Conservation (phyloP, 2,113 vertebrate species). For the Tragelaphus buxtoni region DNA sequence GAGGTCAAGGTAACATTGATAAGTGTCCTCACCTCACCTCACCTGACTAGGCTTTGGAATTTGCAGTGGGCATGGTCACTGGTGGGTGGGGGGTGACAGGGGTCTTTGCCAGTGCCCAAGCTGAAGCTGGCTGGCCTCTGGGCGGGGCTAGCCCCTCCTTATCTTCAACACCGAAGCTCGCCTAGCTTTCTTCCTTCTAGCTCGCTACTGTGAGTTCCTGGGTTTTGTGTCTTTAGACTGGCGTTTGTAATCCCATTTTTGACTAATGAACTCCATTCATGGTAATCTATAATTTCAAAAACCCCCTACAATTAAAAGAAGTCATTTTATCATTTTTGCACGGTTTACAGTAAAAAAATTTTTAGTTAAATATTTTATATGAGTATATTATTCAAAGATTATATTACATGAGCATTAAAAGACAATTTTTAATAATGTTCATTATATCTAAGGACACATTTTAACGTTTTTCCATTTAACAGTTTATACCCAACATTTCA, state of each 20-base stretch:
- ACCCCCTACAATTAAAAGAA: constrained; percentile 58
- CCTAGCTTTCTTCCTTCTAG: background rate
- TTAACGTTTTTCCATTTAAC: constrained; percentile 52
- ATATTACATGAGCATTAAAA: constrained; percentile 71
- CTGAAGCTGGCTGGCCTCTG: background rate
- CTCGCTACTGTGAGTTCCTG: background rate
- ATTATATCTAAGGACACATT: constrained; percentile 49
- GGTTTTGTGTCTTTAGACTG: background rate
- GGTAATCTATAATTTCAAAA: constrained; percentile 53
- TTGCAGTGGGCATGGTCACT: background rate
- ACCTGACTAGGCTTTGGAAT: background rate
- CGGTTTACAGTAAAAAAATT: constrained; percentile 38
- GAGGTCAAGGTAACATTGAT: background rate
- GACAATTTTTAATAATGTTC: constrained; percentile 62
- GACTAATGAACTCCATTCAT: constrained; percentile 39
- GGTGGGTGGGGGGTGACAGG: background rate
- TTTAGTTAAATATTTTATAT: constrained; percentile 71
- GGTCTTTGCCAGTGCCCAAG: background rate
- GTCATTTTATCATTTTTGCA: constrained; percentile 63
- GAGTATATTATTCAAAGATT: constrained; percentile 65
- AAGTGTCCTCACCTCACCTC: background rate
- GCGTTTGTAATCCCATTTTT: constrained; percentile 20
- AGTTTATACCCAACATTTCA: constrained; percentile 39
- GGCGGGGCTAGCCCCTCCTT: accelerated
- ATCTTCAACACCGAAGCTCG: accelerated